Evolutionary conservation across 2,888 invertebrate genomes (phyloP).

Genomic region (Diaperis boleti): DNA sequence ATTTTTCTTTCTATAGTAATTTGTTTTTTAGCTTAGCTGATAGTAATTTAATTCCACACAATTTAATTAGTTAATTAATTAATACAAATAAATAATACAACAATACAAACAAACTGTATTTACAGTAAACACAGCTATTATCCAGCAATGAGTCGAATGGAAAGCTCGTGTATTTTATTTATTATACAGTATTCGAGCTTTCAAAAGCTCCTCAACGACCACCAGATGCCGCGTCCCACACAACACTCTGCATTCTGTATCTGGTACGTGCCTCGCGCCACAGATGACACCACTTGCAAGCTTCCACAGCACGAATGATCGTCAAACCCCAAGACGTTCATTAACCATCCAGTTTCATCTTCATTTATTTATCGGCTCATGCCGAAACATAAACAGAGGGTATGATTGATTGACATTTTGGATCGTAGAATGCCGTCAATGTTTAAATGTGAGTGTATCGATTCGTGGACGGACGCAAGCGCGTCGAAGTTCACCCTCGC

Average conservation of each 20-base stretch:
- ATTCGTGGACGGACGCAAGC: constrained; percentile 46
- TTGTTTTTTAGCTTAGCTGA: too few species aligned
- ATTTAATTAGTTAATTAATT: too few species aligned
- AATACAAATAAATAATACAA: too few species aligned
- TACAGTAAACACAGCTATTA: too few species aligned
- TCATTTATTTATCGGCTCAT: constrained; percentile 22
- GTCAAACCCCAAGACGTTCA: constrained; percentile 1
- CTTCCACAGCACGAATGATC: constrained; percentile 4
- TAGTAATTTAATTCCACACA: too few species aligned
- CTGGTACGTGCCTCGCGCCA: constrained; percentile 23
- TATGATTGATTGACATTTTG: constrained; percentile 34
- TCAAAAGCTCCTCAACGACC: constrained; percentile 9
- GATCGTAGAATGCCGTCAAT: constrained; percentile 31
- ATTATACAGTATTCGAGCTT: background rate
- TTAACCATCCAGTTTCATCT: constrained; percentile 7
- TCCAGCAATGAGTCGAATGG: background rate
- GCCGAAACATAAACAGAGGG: background rate
- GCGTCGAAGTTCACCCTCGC: constrained; percentile 40
- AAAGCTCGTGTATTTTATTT: background rate
- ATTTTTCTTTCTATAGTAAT: too few species aligned
- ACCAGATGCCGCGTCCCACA: constrained; percentile 23
- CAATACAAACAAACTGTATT: too few species aligned
- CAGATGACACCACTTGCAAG: constrained; percentile 47
- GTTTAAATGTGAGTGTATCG: constrained; percentile 43
- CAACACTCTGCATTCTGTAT: constrained; percentile 18